A percentile compares a stretch with the other conserved stretches of the same genome.
Conservation (phyloP, 2,113 vertebrate genomes). For the Rhombomys opimus region DNA sequence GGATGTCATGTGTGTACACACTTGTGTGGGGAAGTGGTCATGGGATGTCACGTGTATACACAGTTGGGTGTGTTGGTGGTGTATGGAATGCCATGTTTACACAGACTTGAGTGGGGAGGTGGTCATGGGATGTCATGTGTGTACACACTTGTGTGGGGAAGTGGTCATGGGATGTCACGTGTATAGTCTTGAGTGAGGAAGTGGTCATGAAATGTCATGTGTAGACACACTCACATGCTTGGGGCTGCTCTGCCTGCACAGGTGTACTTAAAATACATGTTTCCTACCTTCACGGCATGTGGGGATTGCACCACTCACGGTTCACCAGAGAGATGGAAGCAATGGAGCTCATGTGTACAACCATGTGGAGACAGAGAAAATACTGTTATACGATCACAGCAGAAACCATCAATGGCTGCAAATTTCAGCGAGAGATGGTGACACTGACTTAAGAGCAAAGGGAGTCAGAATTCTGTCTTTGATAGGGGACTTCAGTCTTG, state of each 20-base stretch:
- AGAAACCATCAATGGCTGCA: not conserved
- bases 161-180: not conserved
- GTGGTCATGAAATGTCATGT: not conserved
- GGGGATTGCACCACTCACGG: not conserved
- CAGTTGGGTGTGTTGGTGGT: not conserved
- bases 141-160: too few relatives aligned
- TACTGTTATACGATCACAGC: too few relatives aligned
- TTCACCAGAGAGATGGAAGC: not conserved
- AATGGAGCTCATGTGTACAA: too few relatives aligned
- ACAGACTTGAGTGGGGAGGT: not conserved
- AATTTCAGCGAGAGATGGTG: not conserved
- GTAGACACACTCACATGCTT: not conserved
- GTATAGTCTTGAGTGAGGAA: not conserved
- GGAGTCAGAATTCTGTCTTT: not conserved
- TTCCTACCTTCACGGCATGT: not conserved
- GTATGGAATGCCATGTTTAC: not conserved
- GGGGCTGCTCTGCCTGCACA: not conserved
- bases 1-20: not conserved
- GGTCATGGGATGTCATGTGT: not conserved
- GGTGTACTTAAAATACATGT: fast-evolving
- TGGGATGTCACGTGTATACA: not conserved
- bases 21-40: not conserved
- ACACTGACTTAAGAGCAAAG: not conserved
- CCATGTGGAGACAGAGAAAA: too few relatives aligned
- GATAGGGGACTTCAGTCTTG: not conserved